These are phyloP conservation scores for Cataglyphis albicans DNA, from an alignment of 2,888 invertebrate species.

Conservation along the genomic window DNA sequence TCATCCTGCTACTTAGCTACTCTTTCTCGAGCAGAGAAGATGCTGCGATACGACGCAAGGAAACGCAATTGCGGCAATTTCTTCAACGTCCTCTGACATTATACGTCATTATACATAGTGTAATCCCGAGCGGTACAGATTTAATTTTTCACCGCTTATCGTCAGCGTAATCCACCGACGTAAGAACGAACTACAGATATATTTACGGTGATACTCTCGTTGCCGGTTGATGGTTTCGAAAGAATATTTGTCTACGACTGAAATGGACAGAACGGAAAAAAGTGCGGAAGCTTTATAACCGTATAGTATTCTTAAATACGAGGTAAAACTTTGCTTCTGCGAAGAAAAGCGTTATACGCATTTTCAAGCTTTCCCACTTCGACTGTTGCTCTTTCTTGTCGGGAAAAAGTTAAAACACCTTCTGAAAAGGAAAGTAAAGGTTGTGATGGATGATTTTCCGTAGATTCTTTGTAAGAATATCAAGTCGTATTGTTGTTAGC, in stretches of 20 bases:
- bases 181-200: slow-evolving; percentile 17
- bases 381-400: slow-evolving; percentile 58
- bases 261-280: slow-evolving; percentile 60
- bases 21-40: not conserved
- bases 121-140: slow-evolving; percentile 26
- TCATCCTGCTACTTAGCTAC: not conserved
- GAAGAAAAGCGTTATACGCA: slow-evolving; percentile 55
- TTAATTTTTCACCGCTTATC: slow-evolving; percentile 59
- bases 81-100: slow-evolving; percentile 43
- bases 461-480: slow-evolving; percentile 11
- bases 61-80: slow-evolving; percentile 48
- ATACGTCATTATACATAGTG: slow-evolving; percentile 59
- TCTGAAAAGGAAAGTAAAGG: slow-evolving; percentile 56
- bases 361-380: slow-evolving; percentile 47
- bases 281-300: slow-evolving; percentile 69
- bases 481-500: not conserved
- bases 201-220: slow-evolving; percentile 37
- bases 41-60: not conserved
- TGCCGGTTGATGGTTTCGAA: slow-evolving; percentile 47
- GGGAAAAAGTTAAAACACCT: slow-evolving; percentile 56
- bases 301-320: slow-evolving; percentile 65
- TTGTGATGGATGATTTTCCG: slow-evolving; percentile 73
- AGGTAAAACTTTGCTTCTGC: slow-evolving; percentile 67
- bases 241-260: slow-evolving; percentile 53
- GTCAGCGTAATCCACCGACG: slow-evolving; percentile 46